These are phyloP conservation scores for Oligia fasciuncula DNA, from an alignment of 2,888 invertebrate genomes.

Conservation along the genomic window DNA sequence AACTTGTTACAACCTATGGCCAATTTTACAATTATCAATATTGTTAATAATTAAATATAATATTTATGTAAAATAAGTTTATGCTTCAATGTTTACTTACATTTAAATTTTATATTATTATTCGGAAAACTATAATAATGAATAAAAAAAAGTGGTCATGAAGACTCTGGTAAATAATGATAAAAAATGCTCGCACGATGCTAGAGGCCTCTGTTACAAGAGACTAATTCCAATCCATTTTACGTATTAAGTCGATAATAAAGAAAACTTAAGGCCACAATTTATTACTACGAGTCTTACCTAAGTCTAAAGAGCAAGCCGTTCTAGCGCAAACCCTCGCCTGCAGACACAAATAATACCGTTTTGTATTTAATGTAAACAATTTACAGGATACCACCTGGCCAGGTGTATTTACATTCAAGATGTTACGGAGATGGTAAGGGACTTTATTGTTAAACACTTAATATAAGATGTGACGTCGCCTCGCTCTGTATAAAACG, in stretches of 20 bases:
- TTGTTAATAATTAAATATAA: constrained; percentile 90
- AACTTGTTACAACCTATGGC: constrained; percentile 90
- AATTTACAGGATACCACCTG: constrained; percentile 73
- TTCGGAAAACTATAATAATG: constrained; percentile 85
- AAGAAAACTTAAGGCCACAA: constrained; percentile 86
- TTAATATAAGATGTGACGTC: constrained; percentile 63
- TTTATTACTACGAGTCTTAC: constrained; percentile 85
- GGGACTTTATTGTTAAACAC: constrained; percentile 60
- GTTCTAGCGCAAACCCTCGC: constrained; percentile 70
- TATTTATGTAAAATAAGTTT: constrained; percentile 90
- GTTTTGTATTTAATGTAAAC: constrained; percentile 67
- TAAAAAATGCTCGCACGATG: constrained; percentile 83
- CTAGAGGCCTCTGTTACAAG: constrained; percentile 74
- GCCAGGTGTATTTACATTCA: constrained; percentile 79
- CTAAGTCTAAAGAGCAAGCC: constrained; percentile 77
- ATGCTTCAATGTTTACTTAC: constrained; percentile 90
- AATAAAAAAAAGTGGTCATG: constrained; percentile 83
- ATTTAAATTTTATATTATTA: constrained; percentile 89
- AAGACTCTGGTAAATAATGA: constrained; percentile 74
- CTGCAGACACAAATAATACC: constrained; percentile 67
- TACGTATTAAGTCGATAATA: constrained; percentile 78
- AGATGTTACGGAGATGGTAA: constrained; percentile 62
- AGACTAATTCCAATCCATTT: constrained; percentile 69
- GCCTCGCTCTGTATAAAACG: constrained; percentile 36
- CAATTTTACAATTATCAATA: constrained; percentile 90